A percentile compares a stretch with the other conserved stretches of the same genome.
These are phyloP conservation scores for Timema cristinae DNA, from an alignment of 2,888 invertebrate species.

Conservation along the genomic window DNA sequence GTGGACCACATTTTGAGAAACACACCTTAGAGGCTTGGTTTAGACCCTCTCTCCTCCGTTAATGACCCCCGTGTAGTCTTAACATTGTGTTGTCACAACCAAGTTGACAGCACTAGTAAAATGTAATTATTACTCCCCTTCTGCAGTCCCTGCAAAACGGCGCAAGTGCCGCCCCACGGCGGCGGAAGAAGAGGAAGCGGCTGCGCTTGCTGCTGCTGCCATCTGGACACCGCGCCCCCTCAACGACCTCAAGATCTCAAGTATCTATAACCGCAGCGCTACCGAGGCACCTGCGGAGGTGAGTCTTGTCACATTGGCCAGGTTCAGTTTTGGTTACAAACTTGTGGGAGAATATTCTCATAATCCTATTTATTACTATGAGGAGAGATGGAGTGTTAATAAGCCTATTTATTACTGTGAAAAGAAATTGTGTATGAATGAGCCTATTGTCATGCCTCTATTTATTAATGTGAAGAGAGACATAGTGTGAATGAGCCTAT, in stretches of 20 bases:
- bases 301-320: constrained; percentile 21
- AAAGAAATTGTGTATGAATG: too few relatives aligned
- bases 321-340: background rate
- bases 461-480: too few relatives aligned
- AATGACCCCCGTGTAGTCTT: background rate
- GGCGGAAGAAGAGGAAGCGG: constrained; percentile 53
- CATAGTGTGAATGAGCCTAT: too few relatives aligned
- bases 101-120: too few relatives aligned
- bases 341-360: background rate
- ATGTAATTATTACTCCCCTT: background rate
- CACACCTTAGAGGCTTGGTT: too few relatives aligned
- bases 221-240: constrained; percentile 79
- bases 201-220: constrained; percentile 38
- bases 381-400: too few relatives aligned
- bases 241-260: constrained; percentile 81
- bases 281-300: constrained; percentile 78
- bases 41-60: background rate
- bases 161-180: constrained; percentile 65
- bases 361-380: background rate
- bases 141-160: constrained; percentile 58
- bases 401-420: too few relatives aligned
- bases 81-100: background rate
- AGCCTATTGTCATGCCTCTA: too few relatives aligned
- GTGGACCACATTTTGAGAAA: too few relatives aligned
- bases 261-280: constrained; percentile 73